Conservation (phyloP, 2,888 invertebrate genomes). For the Marronus borbonicus region DNA sequence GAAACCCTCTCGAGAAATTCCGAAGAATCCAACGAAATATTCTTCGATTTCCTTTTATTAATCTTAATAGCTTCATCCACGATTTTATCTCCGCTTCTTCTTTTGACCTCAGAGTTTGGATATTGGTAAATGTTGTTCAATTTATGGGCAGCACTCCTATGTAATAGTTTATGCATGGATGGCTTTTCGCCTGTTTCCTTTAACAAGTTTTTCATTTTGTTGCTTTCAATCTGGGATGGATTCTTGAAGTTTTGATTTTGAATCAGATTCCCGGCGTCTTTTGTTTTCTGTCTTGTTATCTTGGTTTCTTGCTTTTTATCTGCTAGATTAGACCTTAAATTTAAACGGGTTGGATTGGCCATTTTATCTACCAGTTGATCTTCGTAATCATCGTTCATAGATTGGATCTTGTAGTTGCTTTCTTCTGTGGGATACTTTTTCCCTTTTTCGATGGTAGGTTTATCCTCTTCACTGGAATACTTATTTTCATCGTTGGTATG, state of each 20-base stretch:
- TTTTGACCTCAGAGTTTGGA: background rate
- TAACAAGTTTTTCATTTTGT: background rate
- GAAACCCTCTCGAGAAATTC: background rate
- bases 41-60: background rate
- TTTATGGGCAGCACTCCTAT: background rate
- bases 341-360: background rate
- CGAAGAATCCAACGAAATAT: background rate
- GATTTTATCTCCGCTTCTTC: background rate
- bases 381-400: conserved; percentile 44
- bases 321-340: background rate
- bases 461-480: background rate
- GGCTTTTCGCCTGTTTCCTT: conserved; percentile 25
- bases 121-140: background rate
- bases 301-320: background rate
- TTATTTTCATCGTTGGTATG: conserved; percentile 1
- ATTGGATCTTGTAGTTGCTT: conserved; percentile 45
- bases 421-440: background rate
- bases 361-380: conserved; percentile 15
- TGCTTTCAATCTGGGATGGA: too few species aligned
- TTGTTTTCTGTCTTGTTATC: background rate
- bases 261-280: background rate
- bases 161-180: conserved; percentile 46
- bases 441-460: background rate
- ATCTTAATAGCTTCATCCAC: background rate
- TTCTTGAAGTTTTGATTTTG: background rate